These are phyloP conservation scores for Harpagifer antarcticus DNA, from an alignment of 2,797 vertebrate genomes.

Conservation along the genomic window DNA sequence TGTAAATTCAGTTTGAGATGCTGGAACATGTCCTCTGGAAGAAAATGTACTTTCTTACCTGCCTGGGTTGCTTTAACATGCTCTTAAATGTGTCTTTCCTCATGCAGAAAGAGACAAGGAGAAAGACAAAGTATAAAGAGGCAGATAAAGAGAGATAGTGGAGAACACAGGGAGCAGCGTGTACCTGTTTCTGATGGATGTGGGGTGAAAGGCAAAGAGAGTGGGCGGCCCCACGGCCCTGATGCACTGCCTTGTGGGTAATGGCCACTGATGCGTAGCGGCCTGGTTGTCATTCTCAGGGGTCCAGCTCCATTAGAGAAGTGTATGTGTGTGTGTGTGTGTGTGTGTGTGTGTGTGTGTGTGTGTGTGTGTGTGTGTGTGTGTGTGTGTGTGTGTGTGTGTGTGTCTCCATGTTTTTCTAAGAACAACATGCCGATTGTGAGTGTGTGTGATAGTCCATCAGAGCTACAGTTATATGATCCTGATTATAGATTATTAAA, in stretches of 20 bases:
- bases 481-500: slow-evolving; percentile 44
- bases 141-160: slow-evolving; percentile 15
- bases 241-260: slow-evolving; percentile 75
- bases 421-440: neutral
- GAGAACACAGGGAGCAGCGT: slow-evolving; percentile 24
- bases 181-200: slow-evolving; percentile 74
- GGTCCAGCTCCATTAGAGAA: slow-evolving; percentile 72
- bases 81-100: slow-evolving; percentile 30
- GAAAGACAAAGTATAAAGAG: slow-evolving; percentile 12
- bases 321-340: slow-evolving; percentile 27
- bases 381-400: slow-evolving; percentile 34
- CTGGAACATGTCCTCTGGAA: slow-evolving; percentile 33
- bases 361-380: slow-evolving; percentile 8
- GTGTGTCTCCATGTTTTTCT: neutral
- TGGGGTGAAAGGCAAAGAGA: slow-evolving; percentile 71
- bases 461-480: slow-evolving; percentile 46
- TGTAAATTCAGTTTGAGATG: slow-evolving; percentile 21
- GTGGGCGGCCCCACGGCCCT: slow-evolving; percentile 62
- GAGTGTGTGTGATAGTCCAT: slow-evolving; percentile 25
- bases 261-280: slow-evolving; percentile 72
- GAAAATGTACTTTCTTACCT: slow-evolving; percentile 36
- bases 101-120: slow-evolving; percentile 30
- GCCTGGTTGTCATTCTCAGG: slow-evolving; percentile 74
- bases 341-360: slow-evolving; percentile 13
- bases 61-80: slow-evolving; percentile 29